These are phyloP conservation scores for Rhinatrema bivittatum DNA, from an alignment of 2,797 vertebrate species.

Conservation along the genomic window DNA sequence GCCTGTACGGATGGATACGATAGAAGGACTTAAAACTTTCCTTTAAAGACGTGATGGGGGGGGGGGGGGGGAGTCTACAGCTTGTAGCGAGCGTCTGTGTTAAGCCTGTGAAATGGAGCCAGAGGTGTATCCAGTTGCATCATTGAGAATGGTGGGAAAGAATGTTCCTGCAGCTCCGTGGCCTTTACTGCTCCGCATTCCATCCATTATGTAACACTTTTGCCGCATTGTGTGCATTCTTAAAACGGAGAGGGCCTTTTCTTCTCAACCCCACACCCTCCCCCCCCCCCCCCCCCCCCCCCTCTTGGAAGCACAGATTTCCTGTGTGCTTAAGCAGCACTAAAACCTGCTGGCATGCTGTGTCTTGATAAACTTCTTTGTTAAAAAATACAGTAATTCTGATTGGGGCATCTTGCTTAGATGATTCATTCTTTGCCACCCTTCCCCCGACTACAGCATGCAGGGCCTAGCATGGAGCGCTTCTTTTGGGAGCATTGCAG, in stretches of 20 bases:
- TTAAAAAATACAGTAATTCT: no score
- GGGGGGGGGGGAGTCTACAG: neutral
- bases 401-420: no score
- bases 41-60: neutral
- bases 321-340: slow-evolving; percentile 19
- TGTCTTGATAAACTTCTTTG: slow-evolving; percentile 12
- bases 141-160: slow-evolving; percentile 24
- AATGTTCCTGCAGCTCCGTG: slow-evolving; percentile 1
- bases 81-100: slow-evolving; percentile 4
- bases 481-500: no score
- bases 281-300: no score
- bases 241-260: slow-evolving; percentile 41
- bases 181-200: slow-evolving; percentile 6
- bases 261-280: no score
- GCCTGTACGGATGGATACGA: neutral
- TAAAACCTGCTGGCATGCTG: slow-evolving; percentile 11
- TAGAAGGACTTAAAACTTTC: neutral
- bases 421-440: no score
- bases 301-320: neutral
- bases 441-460: no score
- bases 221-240: slow-evolving; percentile 16
- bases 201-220: slow-evolving; percentile 19
- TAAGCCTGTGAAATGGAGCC: neutral
- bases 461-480: no score
- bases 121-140: slow-evolving; percentile 20